Conservation (phyloP, 2,113 vertebrate species). For the Ahaetulla prasina region DNA sequence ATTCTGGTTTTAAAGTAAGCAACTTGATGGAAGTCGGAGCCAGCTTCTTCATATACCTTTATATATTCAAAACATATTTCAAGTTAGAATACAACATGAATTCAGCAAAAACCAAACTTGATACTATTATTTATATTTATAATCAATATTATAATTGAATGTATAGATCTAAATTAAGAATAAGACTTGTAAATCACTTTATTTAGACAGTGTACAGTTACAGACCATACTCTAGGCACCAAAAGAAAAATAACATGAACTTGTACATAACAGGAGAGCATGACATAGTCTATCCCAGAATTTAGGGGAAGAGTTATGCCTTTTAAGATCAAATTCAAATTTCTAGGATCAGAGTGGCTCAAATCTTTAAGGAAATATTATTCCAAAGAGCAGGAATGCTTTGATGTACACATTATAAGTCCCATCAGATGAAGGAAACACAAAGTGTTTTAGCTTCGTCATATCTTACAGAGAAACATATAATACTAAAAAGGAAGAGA, state of each 20-base stretch:
- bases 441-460: neutral
- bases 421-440: neutral
- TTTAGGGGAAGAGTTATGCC: neutral
- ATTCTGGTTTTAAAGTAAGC: constrained; percentile 97
- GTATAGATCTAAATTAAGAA: neutral
- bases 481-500: neutral
- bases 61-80: constrained; percentile 1
- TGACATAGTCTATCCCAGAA: neutral
- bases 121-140: neutral
- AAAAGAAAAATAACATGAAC: neutral
- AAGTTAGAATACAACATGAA: neutral
- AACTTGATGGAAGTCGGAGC: constrained; percentile 98
- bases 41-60: constrained; percentile 97
- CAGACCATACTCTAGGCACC: neutral
- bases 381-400: neutral
- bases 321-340: neutral
- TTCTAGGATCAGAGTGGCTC: neutral
- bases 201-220: neutral
- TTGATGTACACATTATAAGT: neutral
- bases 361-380: neutral
- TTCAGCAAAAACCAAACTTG: neutral
- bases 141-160: neutral
- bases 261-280: neutral
- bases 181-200: neutral
- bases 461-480: neutral